Conservation (phyloP, 35 echinoderm and acorn worm species). For the Apostichopus californicus region DNA sequence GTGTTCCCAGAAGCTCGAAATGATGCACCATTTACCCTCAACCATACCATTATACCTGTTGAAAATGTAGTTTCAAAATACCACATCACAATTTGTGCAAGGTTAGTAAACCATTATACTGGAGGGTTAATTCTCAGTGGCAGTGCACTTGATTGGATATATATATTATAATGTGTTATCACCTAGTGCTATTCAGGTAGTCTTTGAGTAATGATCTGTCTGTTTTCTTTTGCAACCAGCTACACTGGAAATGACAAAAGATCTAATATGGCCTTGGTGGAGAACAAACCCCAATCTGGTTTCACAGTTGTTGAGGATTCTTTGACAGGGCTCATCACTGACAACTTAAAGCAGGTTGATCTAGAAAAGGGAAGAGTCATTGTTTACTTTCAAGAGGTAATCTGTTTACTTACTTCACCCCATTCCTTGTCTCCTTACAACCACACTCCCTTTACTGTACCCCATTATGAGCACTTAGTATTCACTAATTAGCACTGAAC, state of each 20-base stretch:
- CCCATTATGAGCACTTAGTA: too few species aligned
- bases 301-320: slow-evolving; percentile 21
- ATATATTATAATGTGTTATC: background rate
- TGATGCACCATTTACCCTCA: slow-evolving; percentile 37
- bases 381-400: slow-evolving; percentile 43
- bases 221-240: background rate
- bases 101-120: background rate
- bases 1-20: slow-evolving; percentile 42
- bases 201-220: background rate
- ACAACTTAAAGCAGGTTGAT: slow-evolving; percentile 5
- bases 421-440: too few species aligned
- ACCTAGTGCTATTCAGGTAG: too few species aligned
- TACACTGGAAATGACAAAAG: slow-evolving; percentile 22
- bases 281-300: slow-evolving; percentile 43
- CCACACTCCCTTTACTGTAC: too few species aligned
- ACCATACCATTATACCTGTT: background rate
- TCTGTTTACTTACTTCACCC: background rate
- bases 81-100: slow-evolving; percentile 16
- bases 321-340: background rate
- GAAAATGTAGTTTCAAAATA: slow-evolving; percentile 30
- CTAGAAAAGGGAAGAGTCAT: background rate
- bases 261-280: slow-evolving; percentile 33
- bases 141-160: background rate
- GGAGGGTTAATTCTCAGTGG: background rate
- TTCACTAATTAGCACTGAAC: too few species aligned